These are phyloP conservation scores for Zosterops japonicus DNA, from an alignment of 2,113 vertebrate species.

Conservation along the genomic window DNA sequence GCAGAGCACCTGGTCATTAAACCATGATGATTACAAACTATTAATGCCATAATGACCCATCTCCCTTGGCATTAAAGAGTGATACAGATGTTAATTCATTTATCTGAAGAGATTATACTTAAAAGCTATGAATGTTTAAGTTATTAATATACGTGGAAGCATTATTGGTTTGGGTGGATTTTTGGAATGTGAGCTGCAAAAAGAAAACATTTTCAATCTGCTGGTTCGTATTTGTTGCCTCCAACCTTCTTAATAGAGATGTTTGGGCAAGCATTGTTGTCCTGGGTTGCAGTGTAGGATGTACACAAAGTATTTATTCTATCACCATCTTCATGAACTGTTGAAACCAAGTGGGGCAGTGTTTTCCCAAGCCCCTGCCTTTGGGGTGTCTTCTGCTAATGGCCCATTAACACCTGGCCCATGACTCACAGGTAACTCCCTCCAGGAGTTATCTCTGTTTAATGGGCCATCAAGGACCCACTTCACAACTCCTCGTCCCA, in stretches of 20 bases:
- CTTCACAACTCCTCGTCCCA: no score
- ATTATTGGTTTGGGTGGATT: neutral
- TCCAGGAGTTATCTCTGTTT: no score
- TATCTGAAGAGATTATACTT: neutral
- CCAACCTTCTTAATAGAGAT: neutral
- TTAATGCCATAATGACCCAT: neutral
- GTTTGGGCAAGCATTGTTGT: neutral
- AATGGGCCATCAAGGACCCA: no score
- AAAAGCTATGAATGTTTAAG: neutral
- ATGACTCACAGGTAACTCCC: no score
- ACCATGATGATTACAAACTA: neutral
- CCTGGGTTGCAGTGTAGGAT: neutral
- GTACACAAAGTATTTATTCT: no score
- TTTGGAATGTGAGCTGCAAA: neutral
- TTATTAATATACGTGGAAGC: neutral
- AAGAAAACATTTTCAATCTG: neutral
- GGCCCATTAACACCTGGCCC: no score
- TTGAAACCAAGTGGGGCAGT: no score
- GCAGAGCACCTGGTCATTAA: neutral
- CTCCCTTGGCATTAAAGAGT: neutral
- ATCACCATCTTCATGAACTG: no score
- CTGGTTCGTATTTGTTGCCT: neutral
- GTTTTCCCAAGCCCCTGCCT: no score
- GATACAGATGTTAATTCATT: neutral
- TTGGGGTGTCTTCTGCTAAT: no score